Evolutionary conservation across 2,113 vertebrate genomes (phyloP).

Genomic region (Myxocyprinus asiaticus): DNA sequence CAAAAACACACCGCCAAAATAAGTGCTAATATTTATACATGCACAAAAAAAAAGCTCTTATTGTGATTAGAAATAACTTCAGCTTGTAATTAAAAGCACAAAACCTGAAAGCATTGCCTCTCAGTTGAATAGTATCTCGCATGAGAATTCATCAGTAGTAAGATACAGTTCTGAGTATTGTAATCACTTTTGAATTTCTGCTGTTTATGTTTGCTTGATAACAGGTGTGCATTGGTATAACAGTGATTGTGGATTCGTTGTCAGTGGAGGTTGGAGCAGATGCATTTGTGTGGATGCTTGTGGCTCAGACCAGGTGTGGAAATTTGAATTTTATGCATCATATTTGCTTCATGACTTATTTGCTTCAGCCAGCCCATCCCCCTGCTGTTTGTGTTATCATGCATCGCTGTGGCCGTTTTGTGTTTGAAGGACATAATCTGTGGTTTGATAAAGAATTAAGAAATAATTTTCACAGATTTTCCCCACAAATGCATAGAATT

Average conservation of each 20-base stretch:
- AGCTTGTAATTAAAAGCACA: too few relatives aligned
- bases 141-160: too few relatives aligned
- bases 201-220: background rate
- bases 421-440: background rate
- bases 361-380: constrained; percentile 51
- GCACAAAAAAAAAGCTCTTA: background rate
- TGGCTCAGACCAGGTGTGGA: constrained; percentile 39
- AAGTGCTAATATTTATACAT: constrained; percentile 1
- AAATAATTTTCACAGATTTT: background rate
- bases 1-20: constrained; percentile 43
- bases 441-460: background rate
- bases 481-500: too few relatives aligned
- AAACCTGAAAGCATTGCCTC: background rate
- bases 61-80: background rate
- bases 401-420: constrained; percentile 1
- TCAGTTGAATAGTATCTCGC: too few relatives aligned
- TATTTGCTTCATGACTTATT: constrained; percentile 65
- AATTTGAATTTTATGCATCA: constrained; percentile 59
- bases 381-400: constrained; percentile 18
- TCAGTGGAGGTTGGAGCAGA: constrained; percentile 47
- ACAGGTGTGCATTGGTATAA: constrained; percentile 16
- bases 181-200: too few relatives aligned
- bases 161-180: too few relatives aligned
- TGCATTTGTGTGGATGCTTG: constrained; percentile 47
- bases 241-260: background rate